Conservation (phyloP, 2,113 vertebrate species). For the Ahaetulla prasina region DNA sequence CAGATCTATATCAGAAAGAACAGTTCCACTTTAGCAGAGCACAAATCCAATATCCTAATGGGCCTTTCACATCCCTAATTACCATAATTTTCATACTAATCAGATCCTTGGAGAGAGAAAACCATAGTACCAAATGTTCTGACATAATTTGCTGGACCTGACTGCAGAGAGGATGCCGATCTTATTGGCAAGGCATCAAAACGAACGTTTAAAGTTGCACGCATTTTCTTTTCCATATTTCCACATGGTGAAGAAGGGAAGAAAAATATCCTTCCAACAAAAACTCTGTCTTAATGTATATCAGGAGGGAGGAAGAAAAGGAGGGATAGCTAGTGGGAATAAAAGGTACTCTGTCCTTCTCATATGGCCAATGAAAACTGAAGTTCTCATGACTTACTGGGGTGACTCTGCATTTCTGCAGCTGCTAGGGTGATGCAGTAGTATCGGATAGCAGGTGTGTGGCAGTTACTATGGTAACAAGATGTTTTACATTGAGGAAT, state of each 20-base stretch:
- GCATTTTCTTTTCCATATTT: conserved; percentile 23
- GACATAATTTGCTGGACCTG: neutral
- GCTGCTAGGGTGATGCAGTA: conserved; percentile 60
- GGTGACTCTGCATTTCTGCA: conserved; percentile 50
- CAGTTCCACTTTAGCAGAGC: neutral
- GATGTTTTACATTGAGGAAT: conserved; percentile 70
- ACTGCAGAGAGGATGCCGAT: neutral
- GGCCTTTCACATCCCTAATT: conserved; percentile 10
- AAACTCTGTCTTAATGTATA: neutral
- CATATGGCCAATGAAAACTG: conserved; percentile 47
- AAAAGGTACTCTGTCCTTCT: conserved; percentile 25
- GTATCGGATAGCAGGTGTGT: conserved; percentile 57
- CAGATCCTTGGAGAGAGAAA: neutral
- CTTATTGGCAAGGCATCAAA: conserved; percentile 8
- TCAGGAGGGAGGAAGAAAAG: neutral
- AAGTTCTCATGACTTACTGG: conserved; percentile 54
- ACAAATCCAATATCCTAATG: neutral
- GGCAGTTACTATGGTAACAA: conserved; percentile 70
- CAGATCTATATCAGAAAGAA: neutral
- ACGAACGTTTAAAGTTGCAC: neutral
- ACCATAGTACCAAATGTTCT: neutral
- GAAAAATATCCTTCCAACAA: neutral
- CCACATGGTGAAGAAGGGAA: conserved; percentile 23
- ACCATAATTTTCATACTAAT: conserved; percentile 22
- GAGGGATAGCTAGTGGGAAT: neutral